These are phyloP conservation scores for Hydrotaea cyrtoneurina DNA, from an alignment of 2,888 invertebrate genomes.

Conservation along the genomic window DNA sequence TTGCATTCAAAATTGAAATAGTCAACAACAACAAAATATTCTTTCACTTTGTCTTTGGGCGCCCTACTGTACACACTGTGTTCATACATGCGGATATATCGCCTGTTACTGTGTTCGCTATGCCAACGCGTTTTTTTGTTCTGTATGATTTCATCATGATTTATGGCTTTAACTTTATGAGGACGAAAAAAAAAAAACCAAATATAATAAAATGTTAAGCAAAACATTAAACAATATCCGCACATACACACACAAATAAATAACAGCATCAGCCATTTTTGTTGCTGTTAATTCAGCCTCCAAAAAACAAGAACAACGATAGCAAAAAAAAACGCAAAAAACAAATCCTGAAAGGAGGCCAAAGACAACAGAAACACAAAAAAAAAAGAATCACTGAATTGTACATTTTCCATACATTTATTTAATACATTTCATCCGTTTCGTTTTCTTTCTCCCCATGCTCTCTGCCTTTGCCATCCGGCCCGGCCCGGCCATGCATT, in stretches of 20 bases:
- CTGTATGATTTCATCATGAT: constrained; percentile 6
- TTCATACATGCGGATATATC: not conserved
- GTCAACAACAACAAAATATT: no score
- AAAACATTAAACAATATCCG: not conserved
- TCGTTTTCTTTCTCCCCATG: not conserved
- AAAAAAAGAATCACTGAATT: constrained; percentile 20
- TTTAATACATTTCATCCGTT: constrained; percentile 9
- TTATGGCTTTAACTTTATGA: constrained; percentile 18
- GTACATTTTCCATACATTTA: constrained; percentile 13
- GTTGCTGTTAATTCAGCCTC: not conserved
- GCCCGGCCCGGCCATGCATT: not conserved
- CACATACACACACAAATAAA: not conserved
- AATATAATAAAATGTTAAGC: not conserved
- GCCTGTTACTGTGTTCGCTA: not conserved
- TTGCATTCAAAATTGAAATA: no score
- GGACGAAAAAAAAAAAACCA: not conserved
- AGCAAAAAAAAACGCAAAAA: not conserved
- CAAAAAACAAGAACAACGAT: not conserved
- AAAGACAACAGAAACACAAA: not conserved
- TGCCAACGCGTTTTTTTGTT: constrained; percentile 3
- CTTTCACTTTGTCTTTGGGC: no score
- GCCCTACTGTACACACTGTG: no score
- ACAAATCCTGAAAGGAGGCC: constrained; percentile 8
- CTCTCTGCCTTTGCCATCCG: no score
- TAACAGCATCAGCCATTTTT: constrained; percentile 8